Percentiles rank a stretch among this genome's conserved stretches.
Evolutionary conservation across 2,888 invertebrate species (phyloP).

Genomic region (Spicauda simplicius): DNA sequence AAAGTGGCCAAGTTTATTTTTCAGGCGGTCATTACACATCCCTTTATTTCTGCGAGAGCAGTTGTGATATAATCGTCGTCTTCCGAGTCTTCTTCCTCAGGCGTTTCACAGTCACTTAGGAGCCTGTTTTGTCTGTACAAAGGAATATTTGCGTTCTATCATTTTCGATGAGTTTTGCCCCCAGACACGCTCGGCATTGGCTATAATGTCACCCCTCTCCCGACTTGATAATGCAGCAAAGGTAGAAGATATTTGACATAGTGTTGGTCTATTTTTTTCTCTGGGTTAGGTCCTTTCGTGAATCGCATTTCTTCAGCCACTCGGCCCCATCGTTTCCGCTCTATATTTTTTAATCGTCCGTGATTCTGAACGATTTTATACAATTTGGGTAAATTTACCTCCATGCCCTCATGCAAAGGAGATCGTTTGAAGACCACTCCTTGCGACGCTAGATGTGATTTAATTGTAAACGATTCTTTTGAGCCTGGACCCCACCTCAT

Average conservation of each 20-base stretch:
- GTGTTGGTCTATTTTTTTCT: slow-evolving; percentile 93
- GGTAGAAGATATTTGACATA: slow-evolving; percentile 96
- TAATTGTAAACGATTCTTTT: slow-evolving; percentile 93
- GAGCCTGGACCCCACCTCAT: slow-evolving; percentile 95
- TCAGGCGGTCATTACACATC: slow-evolving; percentile 87
- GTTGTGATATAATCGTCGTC: slow-evolving; percentile 56
- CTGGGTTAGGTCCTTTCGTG: slow-evolving; percentile 90
- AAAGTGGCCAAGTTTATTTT: slow-evolving; percentile 56
- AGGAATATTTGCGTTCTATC: slow-evolving; percentile 57
- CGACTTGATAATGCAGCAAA: slow-evolving; percentile 92
- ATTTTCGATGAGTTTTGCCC: slow-evolving; percentile 84
- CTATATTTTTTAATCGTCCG: slow-evolving; percentile 94
- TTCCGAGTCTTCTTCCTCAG: slow-evolving; percentile 72
- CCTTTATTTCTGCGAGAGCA: slow-evolving; percentile 85
- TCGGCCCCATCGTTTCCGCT: slow-evolving; percentile 94
- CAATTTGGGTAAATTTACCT: slow-evolving; percentile 93
- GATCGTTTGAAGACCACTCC: no score
- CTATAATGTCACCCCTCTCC: slow-evolving; percentile 90
- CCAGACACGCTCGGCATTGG: slow-evolving; percentile 91
- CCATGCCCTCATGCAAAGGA: slow-evolving; percentile 96
- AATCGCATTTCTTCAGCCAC: slow-evolving; percentile 96
- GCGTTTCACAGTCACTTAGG: slow-evolving; percentile 55
- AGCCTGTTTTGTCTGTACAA: slow-evolving; percentile 56
- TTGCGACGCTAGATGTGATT: slow-evolving; percentile 90
- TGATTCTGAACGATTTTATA: slow-evolving; percentile 93